Evolutionary conservation across 35 echinoderm and acorn worm species (phyloP).

Genomic region (Lytechinus variegatus): DNA sequence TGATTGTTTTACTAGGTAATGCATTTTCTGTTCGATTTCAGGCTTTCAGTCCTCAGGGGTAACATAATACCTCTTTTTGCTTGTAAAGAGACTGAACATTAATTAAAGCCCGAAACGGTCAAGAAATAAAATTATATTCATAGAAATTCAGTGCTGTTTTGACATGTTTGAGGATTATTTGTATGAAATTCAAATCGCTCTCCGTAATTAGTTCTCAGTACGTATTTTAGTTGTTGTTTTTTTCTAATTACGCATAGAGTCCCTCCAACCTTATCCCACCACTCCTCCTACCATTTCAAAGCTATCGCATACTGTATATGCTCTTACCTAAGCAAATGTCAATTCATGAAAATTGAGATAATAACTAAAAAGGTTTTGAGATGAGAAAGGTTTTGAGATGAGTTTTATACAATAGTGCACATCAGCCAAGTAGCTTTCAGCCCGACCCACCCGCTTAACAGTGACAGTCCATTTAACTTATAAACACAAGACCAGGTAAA

Average conservation of each 20-base stretch:
- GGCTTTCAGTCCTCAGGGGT: no score
- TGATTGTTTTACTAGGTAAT: no score
- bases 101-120: no score
- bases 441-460: background rate
- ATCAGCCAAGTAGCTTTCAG: background rate
- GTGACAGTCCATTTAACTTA: background rate
- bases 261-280: background rate
- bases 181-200: no score
- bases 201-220: no score
- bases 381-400: slow-evolving; percentile 34
- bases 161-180: no score
- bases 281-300: background rate
- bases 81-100: no score
- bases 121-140: no score
- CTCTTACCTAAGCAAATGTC: slow-evolving; percentile 13
- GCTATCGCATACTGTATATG: background rate
- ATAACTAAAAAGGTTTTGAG: slow-evolving; percentile 35
- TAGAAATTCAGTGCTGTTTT: no score
- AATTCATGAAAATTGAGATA: slow-evolving; percentile 46
- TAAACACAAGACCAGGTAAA: background rate
- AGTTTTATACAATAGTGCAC: background rate
- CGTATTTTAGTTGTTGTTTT: no score
- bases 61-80: no score
- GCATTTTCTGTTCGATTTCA: no score
- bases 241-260: background rate